phyloP scores from a whole-genome alignment of 2,797 vertebrate species.

The Sebastolobus altivelis region DNA sequence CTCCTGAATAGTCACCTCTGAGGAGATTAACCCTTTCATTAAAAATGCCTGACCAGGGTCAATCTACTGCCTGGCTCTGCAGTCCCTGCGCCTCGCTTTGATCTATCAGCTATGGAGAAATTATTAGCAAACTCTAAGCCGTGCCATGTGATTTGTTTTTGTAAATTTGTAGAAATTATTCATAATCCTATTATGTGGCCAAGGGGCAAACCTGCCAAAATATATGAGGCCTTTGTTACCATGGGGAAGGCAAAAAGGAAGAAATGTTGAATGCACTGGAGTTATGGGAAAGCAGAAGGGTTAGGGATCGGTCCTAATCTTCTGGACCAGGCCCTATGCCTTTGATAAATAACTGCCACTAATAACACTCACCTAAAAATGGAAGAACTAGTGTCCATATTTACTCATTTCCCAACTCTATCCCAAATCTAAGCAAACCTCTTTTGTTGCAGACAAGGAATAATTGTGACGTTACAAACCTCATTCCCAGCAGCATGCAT shows the following conservation, averaged over 20 bases:
- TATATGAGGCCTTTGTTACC: constrained; percentile 93
- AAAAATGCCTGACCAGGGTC: constrained; percentile 95
- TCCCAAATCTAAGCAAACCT: constrained; percentile 85
- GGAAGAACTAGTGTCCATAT: constrained; percentile 85
- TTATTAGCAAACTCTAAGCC: constrained; percentile 98
- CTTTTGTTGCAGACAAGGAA: constrained; percentile 87
- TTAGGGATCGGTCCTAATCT: constrained; percentile 91
- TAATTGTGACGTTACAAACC: constrained; percentile 92
- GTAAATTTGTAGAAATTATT: constrained; percentile 99
- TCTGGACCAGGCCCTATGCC: constrained; percentile 84
- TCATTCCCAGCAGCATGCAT: constrained; percentile 86
- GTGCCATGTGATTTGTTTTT: constrained; percentile 99
- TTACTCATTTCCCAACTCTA: constrained; percentile 61
- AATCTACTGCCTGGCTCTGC: constrained; percentile 92
- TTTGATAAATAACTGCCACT: constrained; percentile 90
- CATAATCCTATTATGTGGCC: constrained; percentile 98
- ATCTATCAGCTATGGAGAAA: constrained; percentile 98
- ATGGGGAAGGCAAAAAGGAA: constrained; percentile 89
- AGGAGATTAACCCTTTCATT: constrained; percentile 99
- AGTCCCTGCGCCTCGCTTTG: constrained; percentile 91
- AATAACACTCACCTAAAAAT: constrained; percentile 84
- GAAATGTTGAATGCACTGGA: constrained; percentile 90
- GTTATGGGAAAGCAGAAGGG: constrained; percentile 93
- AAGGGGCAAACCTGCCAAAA: constrained; percentile 93
- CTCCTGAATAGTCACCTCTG: constrained; percentile 98